phyloP scores from a whole-genome alignment of 2,888 invertebrate species.

The Papilio protenor region DNA sequence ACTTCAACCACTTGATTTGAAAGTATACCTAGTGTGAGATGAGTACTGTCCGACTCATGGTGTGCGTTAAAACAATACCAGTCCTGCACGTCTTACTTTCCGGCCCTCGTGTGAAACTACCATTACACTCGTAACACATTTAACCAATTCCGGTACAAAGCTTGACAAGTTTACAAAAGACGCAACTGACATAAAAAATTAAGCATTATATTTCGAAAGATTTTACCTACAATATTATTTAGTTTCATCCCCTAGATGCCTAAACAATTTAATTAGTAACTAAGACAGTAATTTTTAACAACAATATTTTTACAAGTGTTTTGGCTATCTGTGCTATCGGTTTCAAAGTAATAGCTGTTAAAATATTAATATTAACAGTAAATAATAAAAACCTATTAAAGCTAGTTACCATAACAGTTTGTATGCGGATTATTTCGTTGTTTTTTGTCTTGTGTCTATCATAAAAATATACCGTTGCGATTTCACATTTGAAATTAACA shows the following conservation, averaged over 20 bases:
- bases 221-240: too few species aligned
- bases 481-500: conserved; percentile 14
- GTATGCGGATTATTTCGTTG: neutral
- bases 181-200: neutral
- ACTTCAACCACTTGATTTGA: too few species aligned
- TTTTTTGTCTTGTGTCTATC: neutral
- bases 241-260: too few species aligned
- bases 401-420: neutral
- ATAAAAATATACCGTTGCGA: conserved; percentile 22
- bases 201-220: neutral
- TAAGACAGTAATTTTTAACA: too few species aligned
- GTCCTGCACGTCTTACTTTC: neutral
- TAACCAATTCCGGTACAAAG: neutral
- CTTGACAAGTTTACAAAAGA: neutral
- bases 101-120: neutral
- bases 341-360: too few species aligned
- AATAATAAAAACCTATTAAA: neutral
- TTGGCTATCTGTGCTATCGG: too few species aligned
- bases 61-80: neutral
- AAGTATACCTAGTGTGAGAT: too few species aligned
- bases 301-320: too few species aligned
- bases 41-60: neutral
- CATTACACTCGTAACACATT: conserved; percentile 20
- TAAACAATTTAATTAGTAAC: too few species aligned
- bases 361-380: neutral